Conservation (phyloP, 2,797 vertebrate genomes). For the Apogon talboti region DNA sequence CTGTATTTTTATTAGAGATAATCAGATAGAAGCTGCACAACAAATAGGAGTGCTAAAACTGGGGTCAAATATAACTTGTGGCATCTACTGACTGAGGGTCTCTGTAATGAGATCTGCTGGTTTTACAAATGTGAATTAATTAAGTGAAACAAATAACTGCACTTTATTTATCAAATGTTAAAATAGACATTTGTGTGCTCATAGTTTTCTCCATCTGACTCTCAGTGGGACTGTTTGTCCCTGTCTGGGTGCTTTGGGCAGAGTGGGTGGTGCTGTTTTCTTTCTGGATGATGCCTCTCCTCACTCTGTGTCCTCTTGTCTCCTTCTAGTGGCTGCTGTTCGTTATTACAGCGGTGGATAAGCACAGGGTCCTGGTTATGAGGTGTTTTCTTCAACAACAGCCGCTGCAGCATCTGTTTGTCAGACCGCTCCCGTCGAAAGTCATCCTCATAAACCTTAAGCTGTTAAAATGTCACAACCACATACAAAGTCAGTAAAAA, state of each 20-base stretch:
- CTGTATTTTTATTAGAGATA: neutral
- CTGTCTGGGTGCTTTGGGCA: slow-evolving; percentile 75
- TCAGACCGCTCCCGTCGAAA: slow-evolving; percentile 85
- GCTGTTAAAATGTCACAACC: slow-evolving; percentile 59
- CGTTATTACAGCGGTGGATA: slow-evolving; percentile 85
- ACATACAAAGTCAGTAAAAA: neutral
- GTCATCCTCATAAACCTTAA: slow-evolving; percentile 87
- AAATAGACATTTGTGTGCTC: too few species aligned
- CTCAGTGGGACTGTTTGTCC: slow-evolving; percentile 58
- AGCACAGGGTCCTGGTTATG: slow-evolving; percentile 74
- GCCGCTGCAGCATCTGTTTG: slow-evolving; percentile 85
- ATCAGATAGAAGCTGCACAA: neutral
- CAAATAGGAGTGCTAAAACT: neutral
- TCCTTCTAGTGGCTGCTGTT: slow-evolving; percentile 58
- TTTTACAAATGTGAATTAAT: neutral
- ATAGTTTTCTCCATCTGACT: neutral
- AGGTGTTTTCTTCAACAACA: slow-evolving; percentile 80
- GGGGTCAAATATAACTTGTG: neutral
- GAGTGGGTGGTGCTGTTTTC: slow-evolving; percentile 67
- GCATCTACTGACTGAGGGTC: neutral
- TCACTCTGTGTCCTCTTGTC: slow-evolving; percentile 60
- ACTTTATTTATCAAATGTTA: too few species aligned
- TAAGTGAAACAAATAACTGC: too few species aligned
- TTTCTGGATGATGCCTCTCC: slow-evolving; percentile 39
- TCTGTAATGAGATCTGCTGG: neutral